phyloP scores from a whole-genome alignment of 2,888 invertebrate genomes.

The Hydroisotoma schaefferi region DNA sequence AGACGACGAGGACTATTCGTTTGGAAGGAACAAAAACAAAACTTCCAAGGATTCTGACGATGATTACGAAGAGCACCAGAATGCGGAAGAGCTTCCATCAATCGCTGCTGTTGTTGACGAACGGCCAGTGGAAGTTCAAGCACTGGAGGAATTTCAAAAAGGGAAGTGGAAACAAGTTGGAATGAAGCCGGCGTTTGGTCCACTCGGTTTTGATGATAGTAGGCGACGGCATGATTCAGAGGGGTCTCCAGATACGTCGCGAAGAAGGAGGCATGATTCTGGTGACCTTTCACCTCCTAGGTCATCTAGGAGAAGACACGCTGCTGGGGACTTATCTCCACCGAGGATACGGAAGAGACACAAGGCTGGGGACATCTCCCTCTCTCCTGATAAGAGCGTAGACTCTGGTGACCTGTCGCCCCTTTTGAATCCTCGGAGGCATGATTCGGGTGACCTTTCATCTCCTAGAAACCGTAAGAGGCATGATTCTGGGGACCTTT shows the following conservation, averaged over 20 bases:
- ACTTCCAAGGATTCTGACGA: conserved; percentile 44
- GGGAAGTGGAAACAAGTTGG: conserved; percentile 41
- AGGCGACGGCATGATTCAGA: conserved; percentile 48
- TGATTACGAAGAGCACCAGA: conserved; percentile 57
- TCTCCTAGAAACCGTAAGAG: conserved; percentile 28
- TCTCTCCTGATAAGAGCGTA: too few relatives aligned
- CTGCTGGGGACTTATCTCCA: conserved; percentile 42
- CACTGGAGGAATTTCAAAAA: conserved; percentile 47
- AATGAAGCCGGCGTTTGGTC: neutral
- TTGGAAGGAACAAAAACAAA: neutral
- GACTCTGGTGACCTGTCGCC: conserved; percentile 49
- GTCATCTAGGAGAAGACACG: conserved; percentile 38
- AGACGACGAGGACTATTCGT: conserved; percentile 73
- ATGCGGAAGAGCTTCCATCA: conserved; percentile 84
- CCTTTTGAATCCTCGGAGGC: conserved; percentile 42
- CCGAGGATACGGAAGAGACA: neutral
- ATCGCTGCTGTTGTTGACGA: conserved; percentile 86
- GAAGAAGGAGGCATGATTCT: conserved; percentile 32
- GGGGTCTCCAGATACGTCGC: conserved; percentile 50
- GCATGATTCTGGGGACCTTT: conserved; percentile 43
- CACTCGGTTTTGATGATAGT: neutral
- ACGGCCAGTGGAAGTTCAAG: conserved; percentile 63
- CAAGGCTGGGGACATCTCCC: conserved; percentile 29
- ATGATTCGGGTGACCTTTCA: conserved; percentile 49
- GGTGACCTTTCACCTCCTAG: conserved; percentile 16